Percentiles rank a stretch among this genome's conserved stretches.
Evolutionary conservation across 37 sponge, comb jelly and placozoan genomes (phyloP).

Genomic region (Axinella damicornis): DNA sequence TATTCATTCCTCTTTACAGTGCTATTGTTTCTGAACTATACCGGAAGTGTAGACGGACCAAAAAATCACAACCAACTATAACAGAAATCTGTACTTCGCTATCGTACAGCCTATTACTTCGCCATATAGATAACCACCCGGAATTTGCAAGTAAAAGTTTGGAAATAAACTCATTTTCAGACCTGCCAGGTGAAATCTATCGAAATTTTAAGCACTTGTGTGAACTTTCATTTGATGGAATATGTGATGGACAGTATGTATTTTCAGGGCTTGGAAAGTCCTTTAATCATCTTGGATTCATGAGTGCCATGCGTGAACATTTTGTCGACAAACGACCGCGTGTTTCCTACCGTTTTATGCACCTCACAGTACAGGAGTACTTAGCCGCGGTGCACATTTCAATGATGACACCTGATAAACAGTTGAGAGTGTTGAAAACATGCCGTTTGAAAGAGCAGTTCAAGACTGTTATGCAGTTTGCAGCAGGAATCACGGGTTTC

Average conservation of each 20-base stretch:
- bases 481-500: constrained; percentile 10
- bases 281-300: constrained; percentile 16
- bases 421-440: not conserved
- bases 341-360: not conserved
- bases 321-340: not conserved
- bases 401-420: not conserved
- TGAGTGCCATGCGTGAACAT: not conserved
- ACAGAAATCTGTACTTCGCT: not conserved
- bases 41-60: not conserved
- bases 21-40: constrained; percentile 6
- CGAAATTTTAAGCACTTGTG: not conserved
- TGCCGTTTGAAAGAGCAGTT: not conserved
- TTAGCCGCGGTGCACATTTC: constrained; percentile 13
- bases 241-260: constrained; percentile 10
- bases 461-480: constrained; percentile 4
- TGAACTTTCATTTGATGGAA: constrained; percentile 1
- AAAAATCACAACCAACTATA: not conserved
- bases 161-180: not conserved
- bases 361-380: constrained; percentile 18
- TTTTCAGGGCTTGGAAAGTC: not conserved
- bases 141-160: not conserved
- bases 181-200: not conserved
- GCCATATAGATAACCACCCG: not conserved
- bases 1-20: not conserved
- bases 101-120: not conserved